Evolutionary conservation across 2,113 vertebrate genomes (phyloP), one percentile per base, ranked within the genome.

Genomic region (Globicephala melas): DNA sequence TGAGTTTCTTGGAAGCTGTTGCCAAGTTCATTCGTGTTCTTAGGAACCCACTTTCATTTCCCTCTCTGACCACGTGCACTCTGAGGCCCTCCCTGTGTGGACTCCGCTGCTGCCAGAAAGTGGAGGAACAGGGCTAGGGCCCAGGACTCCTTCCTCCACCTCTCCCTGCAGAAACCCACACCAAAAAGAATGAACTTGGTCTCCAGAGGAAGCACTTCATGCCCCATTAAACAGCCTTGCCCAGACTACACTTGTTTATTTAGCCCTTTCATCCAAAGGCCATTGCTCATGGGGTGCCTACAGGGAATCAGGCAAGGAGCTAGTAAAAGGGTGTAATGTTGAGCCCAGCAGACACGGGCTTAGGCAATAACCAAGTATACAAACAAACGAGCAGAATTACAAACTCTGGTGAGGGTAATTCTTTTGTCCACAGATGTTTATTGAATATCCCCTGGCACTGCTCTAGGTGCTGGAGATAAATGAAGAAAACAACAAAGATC

Each of bases 241-340:
- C 17, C 14, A 9, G 41, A 63, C n/a, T 31, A 7, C 5, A 15
- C 10, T 7, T 36, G n/a, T 23, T 55, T 31, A 17, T 9, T 67
- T 23, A 60, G 23, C 44, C 25, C 10, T 17, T 55, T 44, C 12
- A 3, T 17, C 13, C 83, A 23, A 82, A 53, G n/a, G 13, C 28
- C 62, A 2, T 10, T 13, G 3, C 12, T 6, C 8, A 9, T 38
- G n/a, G 23, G 53, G 6, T n/a, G 7, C 68, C 18, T 6, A 2
- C 21, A 6, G 28, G 76, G 26, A 9, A 12, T 14, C 47, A 8
- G 77, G 6, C 33, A 7, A 1, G 38, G 28, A 41, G 17, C 38
- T 11, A 4, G 50, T 4, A 8, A 31, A 0, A 4, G 13, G 13
- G 1, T 17, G 5, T 2, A 20, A 9, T 0, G 1, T 67, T 38